Evolutionary conservation across 1,140 invertebrate genomes (phyloP), one percentile per base, ranked within the genome.

Genomic region (Drosophila grimshawi): DNA sequence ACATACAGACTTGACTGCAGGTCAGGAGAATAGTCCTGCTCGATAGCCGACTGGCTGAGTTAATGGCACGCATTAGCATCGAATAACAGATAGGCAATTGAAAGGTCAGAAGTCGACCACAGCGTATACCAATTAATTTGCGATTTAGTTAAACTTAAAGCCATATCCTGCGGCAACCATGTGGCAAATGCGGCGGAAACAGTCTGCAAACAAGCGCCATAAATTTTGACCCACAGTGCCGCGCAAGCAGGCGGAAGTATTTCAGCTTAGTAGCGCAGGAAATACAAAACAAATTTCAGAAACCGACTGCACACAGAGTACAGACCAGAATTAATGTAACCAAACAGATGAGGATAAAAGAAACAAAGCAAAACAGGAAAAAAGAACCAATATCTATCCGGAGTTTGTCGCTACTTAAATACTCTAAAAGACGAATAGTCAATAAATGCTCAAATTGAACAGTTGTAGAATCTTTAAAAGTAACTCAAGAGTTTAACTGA

Each of bases 241-340:
- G 80, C 72, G 75, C 67, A 80, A 88, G 74, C 66, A 65, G 61
- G 80, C 83, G 83, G 83, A 88, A 86, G 85, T 76, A 83, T 86
- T 88, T 82, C 55, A 80, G 76, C 66, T 89, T 66, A 72, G 65
- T 56, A 55, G 57, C 64, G 59, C 73, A 71, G 85, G 85, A 83
- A 86, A 89, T 74, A 88, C 80, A 83, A 89, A 80, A 88, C 80
- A 86, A 86, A 88, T 86, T 85, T 82, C 65, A 7, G 43, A 67
- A 10, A 63, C 39, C 51, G 59, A 62, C 39, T 63, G n/a, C 35
- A 35, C 62, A 39, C 27, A 48, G 10, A 39, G 49, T 8, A 37
- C 35, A 10, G 39, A 43, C 10, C 30, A 56, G 60, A 88, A 69
- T 86, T 88, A 89, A 88, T 89, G 80, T 76, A 89, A 80, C 77